Base-by-base conservation (phyloP, 2,797 vertebrate genomes). In the Eleutherodactylus coqui region DNA sequence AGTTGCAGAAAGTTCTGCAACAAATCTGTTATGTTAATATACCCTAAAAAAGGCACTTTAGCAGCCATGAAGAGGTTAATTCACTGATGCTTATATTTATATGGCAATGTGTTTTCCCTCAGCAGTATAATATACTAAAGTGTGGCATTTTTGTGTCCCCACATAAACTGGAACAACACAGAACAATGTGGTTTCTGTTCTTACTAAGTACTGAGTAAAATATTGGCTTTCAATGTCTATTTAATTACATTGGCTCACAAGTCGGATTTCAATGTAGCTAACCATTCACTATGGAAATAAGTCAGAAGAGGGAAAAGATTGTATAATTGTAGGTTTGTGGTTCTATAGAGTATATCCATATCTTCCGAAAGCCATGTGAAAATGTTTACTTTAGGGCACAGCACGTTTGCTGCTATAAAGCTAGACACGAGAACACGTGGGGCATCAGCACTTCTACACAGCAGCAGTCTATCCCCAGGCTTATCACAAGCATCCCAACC, bases 401-500 rank as follows among this genome's bases (percentile, higher is more conserved):
- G 38, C 43, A 69, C 11, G 32, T 78, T 60, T 27, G 5, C 38
- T 36, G 70, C n/a, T 69, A 38, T 60, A 45, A n/a, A 70, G 47
- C n/a, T 27, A 41, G 75, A 53, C 78, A 64, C 24, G 21, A 64
- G 78, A 51, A 36, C 78, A 82, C 34, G 27, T 19, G 17, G 47
- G 38, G 43, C 47, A 29, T 32, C 45, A 13, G 67, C 9, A 41
- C n/a, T 69, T 69, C 10, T 73, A 43, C 38, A 51, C 36, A 34
- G 55, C 69, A 27, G 16, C 1, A 77, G n/a, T 2, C 60, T 64
- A 1, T 49, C 19, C n/a, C 36, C 6, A 16, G 9, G 78, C 58
- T 86, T 86, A 86, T 86, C 79, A 78, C 34, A 45, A 24, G 29
- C 36, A 51, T 77, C 47, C 72, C 55, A 55, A 67, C 72, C 43